Evolutionary conservation across 2,113 vertebrate species (phyloP).

Genomic region (Fregata magnificens): DNA sequence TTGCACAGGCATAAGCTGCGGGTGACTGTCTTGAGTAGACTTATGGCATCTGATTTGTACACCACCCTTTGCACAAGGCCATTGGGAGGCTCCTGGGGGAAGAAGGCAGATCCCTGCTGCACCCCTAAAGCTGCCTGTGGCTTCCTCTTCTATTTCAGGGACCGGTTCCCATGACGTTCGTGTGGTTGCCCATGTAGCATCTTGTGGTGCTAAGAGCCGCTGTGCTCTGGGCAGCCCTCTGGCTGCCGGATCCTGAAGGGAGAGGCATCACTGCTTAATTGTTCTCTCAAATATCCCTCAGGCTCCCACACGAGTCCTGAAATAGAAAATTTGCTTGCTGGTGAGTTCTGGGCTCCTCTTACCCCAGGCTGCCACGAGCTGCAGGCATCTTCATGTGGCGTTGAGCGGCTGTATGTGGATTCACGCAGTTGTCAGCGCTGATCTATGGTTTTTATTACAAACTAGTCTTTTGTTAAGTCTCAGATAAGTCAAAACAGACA

Average conservation of each 20-base stretch:
- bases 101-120: background rate
- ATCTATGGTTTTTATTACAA: background rate
- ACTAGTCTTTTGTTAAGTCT: background rate
- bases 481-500: background rate
- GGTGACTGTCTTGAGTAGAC: accelerated
- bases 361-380: accelerated
- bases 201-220: background rate
- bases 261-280: background rate
- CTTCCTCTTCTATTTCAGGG: background rate
- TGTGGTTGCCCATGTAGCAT: background rate
- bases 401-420: accelerated
- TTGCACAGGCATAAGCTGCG: background rate
- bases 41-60: background rate
- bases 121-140: background rate
- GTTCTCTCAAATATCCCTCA: background rate
- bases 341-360: background rate
- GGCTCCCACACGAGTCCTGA: background rate
- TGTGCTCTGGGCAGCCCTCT: background rate
- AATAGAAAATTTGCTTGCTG: background rate
- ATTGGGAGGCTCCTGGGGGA: background rate
- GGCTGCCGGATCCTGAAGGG: background rate
- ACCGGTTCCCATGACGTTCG: accelerated
- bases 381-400: accelerated
- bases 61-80: accelerated
- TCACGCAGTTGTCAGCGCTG: background rate